These are phyloP conservation scores for Chiloscyllium plagiosum DNA, from an alignment of 2,113 vertebrate species.

Conservation along the genomic window DNA sequence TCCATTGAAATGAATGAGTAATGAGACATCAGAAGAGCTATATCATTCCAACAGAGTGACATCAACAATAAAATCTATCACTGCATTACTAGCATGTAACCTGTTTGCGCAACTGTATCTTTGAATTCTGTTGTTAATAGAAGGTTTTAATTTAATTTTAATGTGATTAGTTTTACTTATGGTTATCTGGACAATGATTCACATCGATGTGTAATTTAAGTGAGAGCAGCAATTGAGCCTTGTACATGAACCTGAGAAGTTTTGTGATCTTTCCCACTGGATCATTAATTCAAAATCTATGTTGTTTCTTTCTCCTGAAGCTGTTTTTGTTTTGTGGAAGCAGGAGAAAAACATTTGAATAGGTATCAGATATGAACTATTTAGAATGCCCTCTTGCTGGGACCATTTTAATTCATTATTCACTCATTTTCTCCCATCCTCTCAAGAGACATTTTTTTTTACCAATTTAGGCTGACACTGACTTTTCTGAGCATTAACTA, in stretches of 20 bases:
- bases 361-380: background rate
- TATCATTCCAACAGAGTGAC: conserved; percentile 1
- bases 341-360: background rate
- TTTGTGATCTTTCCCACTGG: background rate
- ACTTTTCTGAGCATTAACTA: background rate
- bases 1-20: conserved; percentile 30
- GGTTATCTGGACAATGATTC: background rate
- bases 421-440: background rate
- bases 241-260: background rate
- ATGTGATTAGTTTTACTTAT: conserved; percentile 1
- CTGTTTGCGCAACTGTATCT: background rate
- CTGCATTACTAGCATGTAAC: background rate
- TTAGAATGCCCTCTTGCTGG: background rate
- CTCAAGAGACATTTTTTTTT: background rate
- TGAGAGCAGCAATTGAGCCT: background rate
- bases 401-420: conserved; percentile 10
- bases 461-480: background rate
- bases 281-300: conserved; percentile 25
- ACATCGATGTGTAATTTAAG: background rate
- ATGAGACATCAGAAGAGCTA: background rate
- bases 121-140: background rate
- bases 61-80: conserved; percentile 5
- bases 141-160: background rate
- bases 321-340: background rate
- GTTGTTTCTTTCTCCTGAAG: background rate